A percentile compares a stretch with the other conserved stretches of the same genome.
These are phyloP conservation scores for Phoxinus phoxinus DNA, from an alignment of 2,113 vertebrate species.

Conservation along the genomic window DNA sequence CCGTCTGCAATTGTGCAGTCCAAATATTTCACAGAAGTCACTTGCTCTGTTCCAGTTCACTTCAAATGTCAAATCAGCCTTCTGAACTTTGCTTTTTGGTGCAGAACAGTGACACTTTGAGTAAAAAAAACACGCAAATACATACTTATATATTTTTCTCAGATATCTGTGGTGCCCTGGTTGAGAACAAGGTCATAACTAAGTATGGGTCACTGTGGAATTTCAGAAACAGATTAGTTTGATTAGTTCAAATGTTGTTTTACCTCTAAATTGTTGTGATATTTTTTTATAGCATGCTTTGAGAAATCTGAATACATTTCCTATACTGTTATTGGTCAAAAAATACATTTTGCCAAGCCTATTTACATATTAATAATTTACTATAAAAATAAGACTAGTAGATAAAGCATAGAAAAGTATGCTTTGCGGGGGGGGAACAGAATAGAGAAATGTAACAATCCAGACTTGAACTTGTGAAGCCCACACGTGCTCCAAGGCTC, in stretches of 20 bases:
- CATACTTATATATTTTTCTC: not conserved
- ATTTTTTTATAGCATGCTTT: no score
- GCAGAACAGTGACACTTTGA: not conserved
- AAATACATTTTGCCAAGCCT: no score
- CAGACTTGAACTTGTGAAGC: no score
- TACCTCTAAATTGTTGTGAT: not conserved
- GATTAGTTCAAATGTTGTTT: not conserved
- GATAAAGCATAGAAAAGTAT: no score
- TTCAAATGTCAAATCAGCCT: conserved; percentile 42
- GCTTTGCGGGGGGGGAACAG: no score
- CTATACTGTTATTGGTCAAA: no score
- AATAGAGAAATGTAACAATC: no score
- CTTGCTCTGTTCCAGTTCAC: conserved; percentile 57
- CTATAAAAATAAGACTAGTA: no score
- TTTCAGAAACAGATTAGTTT: not conserved
- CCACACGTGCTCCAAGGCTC: no score
- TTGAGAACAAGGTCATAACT: conserved; percentile 4
- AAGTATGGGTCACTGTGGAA: not conserved
- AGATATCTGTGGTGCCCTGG: not conserved
- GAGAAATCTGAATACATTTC: no score
- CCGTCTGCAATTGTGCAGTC: conserved; percentile 65
- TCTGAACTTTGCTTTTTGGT: conserved; percentile 29
- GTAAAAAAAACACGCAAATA: not conserved
- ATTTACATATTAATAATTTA: no score
- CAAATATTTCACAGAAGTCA: conserved; percentile 56